Base-by-base conservation (phyloP, 2,113 vertebrate species). In the Hoplias malabaricus region DNA sequence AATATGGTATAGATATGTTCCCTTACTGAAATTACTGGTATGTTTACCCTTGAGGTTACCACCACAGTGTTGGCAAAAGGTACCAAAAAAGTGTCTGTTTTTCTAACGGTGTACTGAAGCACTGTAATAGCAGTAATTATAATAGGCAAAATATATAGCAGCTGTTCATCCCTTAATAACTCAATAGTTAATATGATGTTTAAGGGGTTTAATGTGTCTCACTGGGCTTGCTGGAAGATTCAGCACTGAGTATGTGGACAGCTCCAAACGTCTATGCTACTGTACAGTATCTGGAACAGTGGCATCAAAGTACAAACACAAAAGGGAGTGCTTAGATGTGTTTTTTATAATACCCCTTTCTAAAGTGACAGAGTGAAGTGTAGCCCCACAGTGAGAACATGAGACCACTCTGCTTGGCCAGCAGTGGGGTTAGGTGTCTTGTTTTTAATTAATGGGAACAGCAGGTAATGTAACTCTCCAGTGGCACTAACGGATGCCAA, bases 371-470 rank as follows among this genome's bases (percentile, higher is more conserved):
- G 16, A 63, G 31, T 63, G 33, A 63, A 36, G 14, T n/a, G 31
- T 63, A 61, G 14, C 19, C 31, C n/a, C 59, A n/a, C 59, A 63
- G 33, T 63, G 59, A 63, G 59, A 63, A 36, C 59, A 63, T 57
- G 54, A 57, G 59, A 63, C 2, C 59, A 36, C 14, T 11, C 57
- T 61, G 57, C 29, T 16, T 61, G 13, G 57, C 29, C 29, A 33
- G 16, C 16, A 36, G 16, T 63, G 31, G n/a, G 19, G 16, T 36
- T 16, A 63, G 59, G 19, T 63, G 13, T 9, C 12, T 61, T 33
- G 59, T 62, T 31, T 53, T 75, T 66, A 54, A 40, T 53, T 75
- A 27, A 75, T 66, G 10, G 73, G 23, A 33, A n/a, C 25, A 6
- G 38, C 12, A 19, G 48, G 25, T 77, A 68, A 68, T 76, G 25